Evolutionary conservation across 2,797 vertebrate genomes (phyloP).

Genomic region (Echeneis naucrates): DNA sequence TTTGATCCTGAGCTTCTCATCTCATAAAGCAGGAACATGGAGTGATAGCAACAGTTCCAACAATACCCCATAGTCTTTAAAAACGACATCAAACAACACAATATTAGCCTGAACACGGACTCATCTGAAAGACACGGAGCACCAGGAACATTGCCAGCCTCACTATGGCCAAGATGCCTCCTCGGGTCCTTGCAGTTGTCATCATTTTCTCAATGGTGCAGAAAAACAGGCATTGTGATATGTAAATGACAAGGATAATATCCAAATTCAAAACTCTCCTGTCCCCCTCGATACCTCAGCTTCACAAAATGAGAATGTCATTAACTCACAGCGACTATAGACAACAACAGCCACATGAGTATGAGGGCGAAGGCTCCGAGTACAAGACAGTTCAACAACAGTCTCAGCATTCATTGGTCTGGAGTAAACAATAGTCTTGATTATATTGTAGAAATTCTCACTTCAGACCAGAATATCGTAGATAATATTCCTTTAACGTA

Average conservation of each 20-base stretch:
- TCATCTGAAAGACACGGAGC: background rate
- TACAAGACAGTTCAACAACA: background rate
- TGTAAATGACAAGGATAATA: background rate
- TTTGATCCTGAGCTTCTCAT: constrained; percentile 55
- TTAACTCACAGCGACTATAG: background rate
- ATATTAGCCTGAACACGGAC: background rate
- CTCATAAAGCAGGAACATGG: constrained; percentile 16
- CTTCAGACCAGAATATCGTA: constrained; percentile 1
- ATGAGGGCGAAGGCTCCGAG: background rate
- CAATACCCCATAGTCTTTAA: background rate
- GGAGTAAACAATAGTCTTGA: constrained; percentile 15
- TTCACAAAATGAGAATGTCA: background rate
- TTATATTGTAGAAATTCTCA: constrained; percentile 7
- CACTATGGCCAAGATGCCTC: background rate
- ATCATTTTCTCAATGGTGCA: background rate
- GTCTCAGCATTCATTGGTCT: background rate
- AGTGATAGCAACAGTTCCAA: background rate
- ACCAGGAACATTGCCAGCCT: background rate
- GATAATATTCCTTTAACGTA: constrained; percentile 39
- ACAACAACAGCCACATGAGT: background rate
- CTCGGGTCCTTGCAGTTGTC: too few relatives aligned
- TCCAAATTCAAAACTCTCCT: background rate
- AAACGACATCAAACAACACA: constrained; percentile 5
- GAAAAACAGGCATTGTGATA: background rate
- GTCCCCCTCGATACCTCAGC: background rate